Base-by-base conservation (phyloP, 2,797 vertebrate species). In the Pipistrellus pygmaeus region DNA sequence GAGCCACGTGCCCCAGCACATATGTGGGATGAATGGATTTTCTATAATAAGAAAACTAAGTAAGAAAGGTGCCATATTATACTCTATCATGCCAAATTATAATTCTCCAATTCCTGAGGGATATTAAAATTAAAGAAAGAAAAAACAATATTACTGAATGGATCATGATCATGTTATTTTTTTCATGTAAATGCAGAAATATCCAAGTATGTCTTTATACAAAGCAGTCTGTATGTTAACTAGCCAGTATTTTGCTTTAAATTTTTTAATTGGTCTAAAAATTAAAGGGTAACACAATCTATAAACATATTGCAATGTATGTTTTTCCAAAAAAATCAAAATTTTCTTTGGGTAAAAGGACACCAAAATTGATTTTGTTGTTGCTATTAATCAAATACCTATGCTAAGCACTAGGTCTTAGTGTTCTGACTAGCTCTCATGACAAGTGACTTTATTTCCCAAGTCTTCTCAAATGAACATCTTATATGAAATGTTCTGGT, bases 41-140 rank as follows among this genome's bases (percentile, higher is more conserved):
- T 84, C 60, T 51, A 3, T 53, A 75, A 81, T 62, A 85, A 77
- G 44, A 84, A 91, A 92, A 44, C 68, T 72, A 86, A 91, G 20
- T 13, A 51, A 32, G n/a, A 5, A 69, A 80, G 38, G 20, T 80
- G 6, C 8, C 60, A 88, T 21, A 82, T 77, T 69, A 46, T 51
- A 75, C 32, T 32, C 13, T 30, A 87, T 71, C 27, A 14, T 69
- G 23, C 10, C 17, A 83, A 27, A 55, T 68, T 44, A 30, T 44
- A 76, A 15, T 57, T 32, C 75, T 80, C 76, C 21, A 2, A 48
- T 41, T 41, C 35, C 32, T 30, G 6, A 25, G 66, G 55, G 32
- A 55, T 13, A 12, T 2, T 86, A 17, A 64, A 15, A 3, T 75
- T 69, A 35, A 60, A 85, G 32, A 51, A 77, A 46, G 55, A 51